Percentiles rank a stretch among this genome's conserved stretches.
These are phyloP conservation scores for Scaptomyza polygonia DNA, from an alignment of 2,888 invertebrate species.

Conservation along the genomic window DNA sequence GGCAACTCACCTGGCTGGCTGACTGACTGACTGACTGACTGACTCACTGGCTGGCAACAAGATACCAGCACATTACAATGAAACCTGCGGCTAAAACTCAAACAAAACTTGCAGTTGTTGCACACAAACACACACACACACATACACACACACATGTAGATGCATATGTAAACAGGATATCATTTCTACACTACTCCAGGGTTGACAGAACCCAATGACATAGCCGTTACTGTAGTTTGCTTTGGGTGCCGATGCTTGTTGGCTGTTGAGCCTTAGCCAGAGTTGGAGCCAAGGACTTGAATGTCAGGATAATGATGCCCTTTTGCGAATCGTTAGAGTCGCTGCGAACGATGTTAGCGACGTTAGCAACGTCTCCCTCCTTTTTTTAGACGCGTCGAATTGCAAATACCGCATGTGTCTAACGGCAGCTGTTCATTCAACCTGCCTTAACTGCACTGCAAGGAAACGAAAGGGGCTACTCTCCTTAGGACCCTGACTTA, in stretches of 20 bases:
- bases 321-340: slow-evolving; percentile 37
- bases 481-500: not conserved
- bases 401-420: slow-evolving; percentile 25
- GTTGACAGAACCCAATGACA: slow-evolving; percentile 5
- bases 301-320: slow-evolving; percentile 64
- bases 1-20: slow-evolving; percentile 12
- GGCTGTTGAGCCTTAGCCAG: slow-evolving; percentile 19
- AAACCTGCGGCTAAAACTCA: slow-evolving; percentile 74
- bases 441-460: slow-evolving; percentile 8
- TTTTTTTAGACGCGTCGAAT: slow-evolving; percentile 17
- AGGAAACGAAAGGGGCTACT: slow-evolving; percentile 1
- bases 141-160: slow-evolving; percentile 6
- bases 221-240: not conserved
- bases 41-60: slow-evolving; percentile 58
- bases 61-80: slow-evolving; percentile 76
- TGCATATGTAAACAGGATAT: slow-evolving; percentile 67
- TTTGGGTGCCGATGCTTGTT: slow-evolving; percentile 14
- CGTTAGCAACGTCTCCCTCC: slow-evolving; percentile 1
- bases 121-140: slow-evolving; percentile 34
- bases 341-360: slow-evolving; percentile 28
- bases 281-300: slow-evolving; percentile 41
- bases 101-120: slow-evolving; percentile 71
- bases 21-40: slow-evolving; percentile 16
- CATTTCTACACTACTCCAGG: slow-evolving; percentile 42
- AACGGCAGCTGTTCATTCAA: slow-evolving; percentile 30